Base-by-base conservation (phyloP, 1,140 invertebrate species). In the Thrips palmi region DNA sequence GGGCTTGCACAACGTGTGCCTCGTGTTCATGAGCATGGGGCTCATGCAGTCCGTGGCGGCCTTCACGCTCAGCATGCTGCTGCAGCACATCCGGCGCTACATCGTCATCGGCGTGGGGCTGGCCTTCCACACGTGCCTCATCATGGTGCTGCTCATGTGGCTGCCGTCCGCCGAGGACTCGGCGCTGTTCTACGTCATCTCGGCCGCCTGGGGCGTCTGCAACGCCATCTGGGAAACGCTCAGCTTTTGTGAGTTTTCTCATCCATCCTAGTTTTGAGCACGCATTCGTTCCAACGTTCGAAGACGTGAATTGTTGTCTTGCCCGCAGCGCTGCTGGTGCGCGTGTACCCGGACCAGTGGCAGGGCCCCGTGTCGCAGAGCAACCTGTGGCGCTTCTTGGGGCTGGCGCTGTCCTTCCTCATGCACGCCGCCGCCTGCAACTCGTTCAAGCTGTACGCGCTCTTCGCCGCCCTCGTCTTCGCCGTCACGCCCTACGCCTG, bases 121-220 rank as follows among this genome's bases (percentile, higher is more conserved):
- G 21, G 64, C 67, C 3, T 76, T 76, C 44, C 73, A 77, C 46
- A 64, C 67, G 0, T 74, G 71, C 43, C 56, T 78, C 3, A 45
- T 78, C 21, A 57, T 78, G 43, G 73, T 74, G 2, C 53, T 76
- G 36, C 53, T 72, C 10, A 51, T 70, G 14, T 76, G 71, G 71
- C 55, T 71, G 54, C 73, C 66, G 28, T 53, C 71, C 24, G 52
- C 69, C 37, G 58, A 68, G 47, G 64, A 76, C 54, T 52, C 71
- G 44, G 65, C 72, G 6, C 52, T 78, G 17, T 73, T 76, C 15
- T 72, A 74, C 12, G 71, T 77, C 4, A 74, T 75, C 39, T 70
- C 73, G 2, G 72, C 74, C 0, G 70, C 71, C 1, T 78, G 74
- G 74, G 74, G 74, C n/a, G 73, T 76, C 6, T 77, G 74, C 48